A percentile compares a stretch with the other conserved stretches of the same genome.
These are phyloP conservation scores for Pherbina coryleti DNA, from an alignment of 2,888 invertebrate genomes.

Conservation along the genomic window DNA sequence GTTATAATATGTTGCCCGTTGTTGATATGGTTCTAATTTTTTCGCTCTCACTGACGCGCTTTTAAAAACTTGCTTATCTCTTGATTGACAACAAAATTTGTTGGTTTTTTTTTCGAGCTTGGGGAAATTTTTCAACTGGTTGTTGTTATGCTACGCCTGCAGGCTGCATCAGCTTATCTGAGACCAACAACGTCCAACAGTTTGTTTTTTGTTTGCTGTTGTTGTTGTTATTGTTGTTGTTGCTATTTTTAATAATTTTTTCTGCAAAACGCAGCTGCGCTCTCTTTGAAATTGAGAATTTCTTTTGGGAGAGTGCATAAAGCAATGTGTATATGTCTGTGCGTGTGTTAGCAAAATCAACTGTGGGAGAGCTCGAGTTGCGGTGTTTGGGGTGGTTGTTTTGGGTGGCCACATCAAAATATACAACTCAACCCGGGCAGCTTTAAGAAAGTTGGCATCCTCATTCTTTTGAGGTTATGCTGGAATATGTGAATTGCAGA, in stretches of 20 bases:
- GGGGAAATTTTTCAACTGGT: not conserved
- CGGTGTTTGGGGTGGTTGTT: not conserved
- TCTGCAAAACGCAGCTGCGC: not conserved
- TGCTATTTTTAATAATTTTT: not conserved
- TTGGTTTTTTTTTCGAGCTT: no score
- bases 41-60: not conserved
- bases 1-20: not conserved
- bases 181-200: slow-evolving; percentile 21
- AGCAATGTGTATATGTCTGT: no score
- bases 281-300: not conserved
- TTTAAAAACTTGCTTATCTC: not conserved
- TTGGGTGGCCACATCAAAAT: not conserved
- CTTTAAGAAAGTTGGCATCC: not conserved
- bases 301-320: not conserved
- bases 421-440: slow-evolving; percentile 7
- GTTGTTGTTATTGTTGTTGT: not conserved
- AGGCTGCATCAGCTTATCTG: not conserved
- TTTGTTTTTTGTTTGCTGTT: slow-evolving; percentile 16
- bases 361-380: not conserved
- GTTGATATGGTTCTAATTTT: not conserved
- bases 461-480: not conserved
- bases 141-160: not conserved
- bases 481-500: not conserved
- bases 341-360: not conserved
- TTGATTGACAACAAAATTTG: no score